Evolutionary conservation across 2,888 invertebrate genomes (phyloP), one percentile per base, ranked within the genome.

Genomic region (Capitulum mitella): DNA sequence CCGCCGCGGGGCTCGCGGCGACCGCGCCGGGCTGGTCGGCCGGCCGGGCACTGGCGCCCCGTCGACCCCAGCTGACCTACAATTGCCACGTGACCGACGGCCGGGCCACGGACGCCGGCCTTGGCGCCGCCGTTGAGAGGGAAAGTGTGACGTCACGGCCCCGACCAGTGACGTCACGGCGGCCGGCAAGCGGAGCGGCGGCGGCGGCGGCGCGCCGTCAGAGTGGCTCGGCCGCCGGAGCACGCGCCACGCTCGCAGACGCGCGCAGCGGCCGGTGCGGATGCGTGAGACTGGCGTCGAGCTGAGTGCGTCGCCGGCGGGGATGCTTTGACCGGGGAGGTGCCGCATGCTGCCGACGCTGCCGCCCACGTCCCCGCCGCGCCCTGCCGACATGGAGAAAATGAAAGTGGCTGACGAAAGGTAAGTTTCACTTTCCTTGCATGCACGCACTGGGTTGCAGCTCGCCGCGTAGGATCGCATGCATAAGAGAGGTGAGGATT

Each of bases 111-210:
- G 37, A 34, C 19, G 32, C 6, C 70, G 37, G 37, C 70, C 70
- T 70, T 70, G 70, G 37, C 70, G 37, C 22, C 70, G 32, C 26
- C 32, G 54, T 3, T 32, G 37, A 70, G 70, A 70, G 70, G 14
- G 70, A 70, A 70, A 70, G 70, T 70, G 26, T 70, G 70, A 70
- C 70, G 70, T 70, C 70, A 70, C 70, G 37, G 19, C 37, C 37
- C 0, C 16, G 6, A 6, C 37, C 6, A 22, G 70, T 70, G 70
- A 70, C 70, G 70, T 70, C 70, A 70, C 70, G 37, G 70, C 22
- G 5, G 70, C 37, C 26, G 32, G 64, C 37, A 34, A 0, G 19
- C 70, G 26, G 34, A 1, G 34, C 37, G 22, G 70, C 37, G 37
- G 22, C 34, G 37, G n/a, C 54, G 54, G 54, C 54, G 54, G 26